Evolutionary conservation across 2,113 vertebrate species (phyloP).

Genomic region (Gallinago media): DNA sequence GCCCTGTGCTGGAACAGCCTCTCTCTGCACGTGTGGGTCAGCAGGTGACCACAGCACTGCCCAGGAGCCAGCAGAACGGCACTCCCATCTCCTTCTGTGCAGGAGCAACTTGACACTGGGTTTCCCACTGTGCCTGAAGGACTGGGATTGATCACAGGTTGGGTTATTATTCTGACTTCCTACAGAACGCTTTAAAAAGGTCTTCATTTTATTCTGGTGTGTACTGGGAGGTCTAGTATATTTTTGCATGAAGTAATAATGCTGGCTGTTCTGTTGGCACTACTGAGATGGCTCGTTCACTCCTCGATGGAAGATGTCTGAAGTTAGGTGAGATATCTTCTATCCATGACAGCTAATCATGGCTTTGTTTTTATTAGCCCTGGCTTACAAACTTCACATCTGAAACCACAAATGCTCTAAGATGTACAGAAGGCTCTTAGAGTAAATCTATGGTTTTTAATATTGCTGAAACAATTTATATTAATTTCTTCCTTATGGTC

Average conservation of each 20-base stretch:
- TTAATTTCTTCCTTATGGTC: neutral
- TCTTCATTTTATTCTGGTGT: neutral
- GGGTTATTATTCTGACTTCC: neutral
- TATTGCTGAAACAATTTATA: neutral
- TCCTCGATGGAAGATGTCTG: fast-evolving
- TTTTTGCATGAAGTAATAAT: neutral
- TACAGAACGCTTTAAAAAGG: neutral
- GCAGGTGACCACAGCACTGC: neutral
- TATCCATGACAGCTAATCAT: neutral
- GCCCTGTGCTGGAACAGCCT: neutral
- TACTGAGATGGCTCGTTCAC: neutral
- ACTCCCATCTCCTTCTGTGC: neutral
- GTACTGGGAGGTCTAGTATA: neutral
- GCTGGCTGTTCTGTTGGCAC: neutral
- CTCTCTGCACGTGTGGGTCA: neutral
- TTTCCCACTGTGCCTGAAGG: neutral
- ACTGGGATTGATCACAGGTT: neutral
- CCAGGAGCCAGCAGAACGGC: neutral
- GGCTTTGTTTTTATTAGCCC: neutral
- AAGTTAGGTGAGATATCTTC: neutral
- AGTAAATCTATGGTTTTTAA: neutral
- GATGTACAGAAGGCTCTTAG: neutral
- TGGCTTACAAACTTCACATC: neutral
- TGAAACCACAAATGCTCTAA: neutral
- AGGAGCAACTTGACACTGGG: neutral